Conservation (phyloP, 2,113 vertebrate genomes). For the Bagarius yarrelli region DNA sequence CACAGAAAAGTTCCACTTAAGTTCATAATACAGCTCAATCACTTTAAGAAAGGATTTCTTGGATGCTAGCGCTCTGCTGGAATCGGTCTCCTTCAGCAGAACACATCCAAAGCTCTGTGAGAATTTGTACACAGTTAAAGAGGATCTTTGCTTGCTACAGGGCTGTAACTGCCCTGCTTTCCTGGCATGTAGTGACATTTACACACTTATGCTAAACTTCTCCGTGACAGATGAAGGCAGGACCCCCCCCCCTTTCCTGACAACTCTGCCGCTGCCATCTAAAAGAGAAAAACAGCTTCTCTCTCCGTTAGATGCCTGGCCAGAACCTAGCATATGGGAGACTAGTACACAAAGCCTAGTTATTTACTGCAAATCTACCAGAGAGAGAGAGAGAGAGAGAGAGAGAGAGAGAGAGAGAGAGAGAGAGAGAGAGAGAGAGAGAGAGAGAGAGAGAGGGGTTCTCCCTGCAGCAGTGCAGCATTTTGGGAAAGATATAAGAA, state of each 20-base stretch:
- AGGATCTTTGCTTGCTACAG: conserved; percentile 40
- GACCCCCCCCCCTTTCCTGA: conserved; percentile 43
- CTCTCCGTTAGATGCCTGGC: conserved; percentile 54
- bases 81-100: conserved; percentile 15
- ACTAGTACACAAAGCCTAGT: conserved; percentile 66
- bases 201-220: conserved; percentile 44
- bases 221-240: conserved; percentile 30
- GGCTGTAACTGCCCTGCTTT: conserved; percentile 44
- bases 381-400: conserved; percentile 51
- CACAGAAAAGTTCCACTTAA: conserved; percentile 30
- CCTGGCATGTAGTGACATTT: conserved; percentile 45
- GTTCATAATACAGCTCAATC: conserved; percentile 29
- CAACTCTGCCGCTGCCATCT: conserved; percentile 38
- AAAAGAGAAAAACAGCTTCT: conserved; percentile 35
- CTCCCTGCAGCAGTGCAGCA: conserved; percentile 51
- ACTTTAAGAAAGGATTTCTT: conserved; percentile 36
- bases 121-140: conserved; percentile 39
- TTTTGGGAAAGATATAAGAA: conserved; percentile 53
- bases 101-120: conserved; percentile 36
- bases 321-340: conserved; percentile 56
- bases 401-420: conserved; percentile 23
- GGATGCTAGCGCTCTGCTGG: conserved; percentile 26
- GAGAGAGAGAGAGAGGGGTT: conserved; percentile 40
- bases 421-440: conserved; percentile 27
- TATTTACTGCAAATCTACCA: conserved; percentile 70